Base-by-base conservation (phyloP, 2,113 vertebrate species). In the Electrona antarctica region DNA sequence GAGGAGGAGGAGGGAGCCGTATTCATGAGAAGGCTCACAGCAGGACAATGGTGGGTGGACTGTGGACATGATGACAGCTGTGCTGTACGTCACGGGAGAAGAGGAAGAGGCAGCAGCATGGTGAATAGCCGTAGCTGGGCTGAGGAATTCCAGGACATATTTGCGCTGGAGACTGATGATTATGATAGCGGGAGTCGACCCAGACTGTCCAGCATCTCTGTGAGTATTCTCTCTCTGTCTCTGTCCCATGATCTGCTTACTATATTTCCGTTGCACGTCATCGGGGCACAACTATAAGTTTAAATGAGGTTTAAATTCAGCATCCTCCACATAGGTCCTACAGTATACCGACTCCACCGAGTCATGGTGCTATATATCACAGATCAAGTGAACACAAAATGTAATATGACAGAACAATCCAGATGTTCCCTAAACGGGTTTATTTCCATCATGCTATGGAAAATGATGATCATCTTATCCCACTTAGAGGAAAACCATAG, bases 81-180 rank as follows among this genome's bases (percentile, higher is more conserved):
- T 55, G 54, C 48, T 10, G 52, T 28, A 29, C 79, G 62, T 1
- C 54, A 54, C 10, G 64, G 74, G 48, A 46, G 4, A 69, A 29
- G 11, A 52, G 58, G 54, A 58, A 67, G 70, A 64, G 68, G 80
- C 51, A 67, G 80, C 51, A 67, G 50, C 74, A 84, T 85, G 76
- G 82, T 88, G 6, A 88, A 88, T 78, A 85, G 86, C 52, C 64
- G 74, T 50, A 89, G 85, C 58, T 90, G 86, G 89, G 78, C 89
- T 1, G 84, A 90, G 56, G 85, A 90, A 66, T 82, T 90, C 14
- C 69, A 82, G 71, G 84, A 86, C 54, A 76, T 89, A 52, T 87
- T 83, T 61, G 48, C 49, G 59, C 67, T 73, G 48, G 80, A 71
- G 67, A 8, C 71, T 33, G 79, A 75, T 4, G 64, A 72, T 51